Base-by-base conservation (phyloP, 2,113 vertebrate species). In the Peromyscus maniculatus region DNA sequence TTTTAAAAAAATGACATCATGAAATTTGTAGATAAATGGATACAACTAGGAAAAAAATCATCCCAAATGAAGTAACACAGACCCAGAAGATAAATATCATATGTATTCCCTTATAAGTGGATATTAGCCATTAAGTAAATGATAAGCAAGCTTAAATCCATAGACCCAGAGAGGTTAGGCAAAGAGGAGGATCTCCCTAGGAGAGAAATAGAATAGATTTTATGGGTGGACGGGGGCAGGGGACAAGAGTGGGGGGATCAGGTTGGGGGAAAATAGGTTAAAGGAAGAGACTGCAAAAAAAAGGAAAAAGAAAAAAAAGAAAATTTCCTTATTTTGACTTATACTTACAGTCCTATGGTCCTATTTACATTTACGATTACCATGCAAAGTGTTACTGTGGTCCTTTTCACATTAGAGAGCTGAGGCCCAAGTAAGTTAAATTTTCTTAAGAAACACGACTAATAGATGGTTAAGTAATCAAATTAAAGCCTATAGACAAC, bases 251-350 rank as follows among this genome's bases (percentile, higher is more conserved):
- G 26, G 75, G 75, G 7, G 2, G 2, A 49, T 78, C 26, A 49
- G 24, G 6, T 46, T 49, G 46, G 5, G 5, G 46, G 43, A 12
- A 46, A 4, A 26, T 77, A 4, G 75, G 24, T 24, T 31, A 4
- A 26, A 49, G 46, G 43, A 6, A 49, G 26, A 49, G 12, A 49
- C 5, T 49, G 5, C 2, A 49, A 78, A 22, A 74, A 6, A 5
- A 69, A 36, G 26, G 52, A 64, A 64, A 1, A 9, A 39, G 5
- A 43, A 43, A 21, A 24, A 74, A 74, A 46, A 22, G 5, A 6
- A 77, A 55, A 87, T 78, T 22, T 88, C 71, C 5, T 10, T 95
- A n/a, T 96, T 91, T 69, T 96, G 3, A 84, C 7, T 96, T 74
- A 52, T 16, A 89, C 59, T 72, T 67, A 89, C 0, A 74, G 21